Conservation (phyloP, 2,888 invertebrate species). For the Sarcophaga subvicina region DNA sequence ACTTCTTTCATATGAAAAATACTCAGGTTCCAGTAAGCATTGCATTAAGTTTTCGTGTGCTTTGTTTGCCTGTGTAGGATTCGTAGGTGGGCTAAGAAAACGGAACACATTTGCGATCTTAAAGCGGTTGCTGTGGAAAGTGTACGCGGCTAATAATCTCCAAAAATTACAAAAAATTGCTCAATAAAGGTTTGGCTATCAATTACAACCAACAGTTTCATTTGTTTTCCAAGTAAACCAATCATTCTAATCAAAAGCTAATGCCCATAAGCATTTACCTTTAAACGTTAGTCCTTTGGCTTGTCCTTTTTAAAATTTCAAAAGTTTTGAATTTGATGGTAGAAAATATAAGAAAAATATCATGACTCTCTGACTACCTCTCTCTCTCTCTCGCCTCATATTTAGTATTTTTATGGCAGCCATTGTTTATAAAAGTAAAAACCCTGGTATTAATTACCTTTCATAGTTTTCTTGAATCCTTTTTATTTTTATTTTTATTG, state of each 20-base stretch:
- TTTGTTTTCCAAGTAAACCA: background rate
- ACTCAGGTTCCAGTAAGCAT: too few species aligned
- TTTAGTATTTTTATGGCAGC: background rate
- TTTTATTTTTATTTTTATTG: background rate
- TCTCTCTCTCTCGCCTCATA: background rate
- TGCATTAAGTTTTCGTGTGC: too few species aligned
- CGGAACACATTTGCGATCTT: too few species aligned
- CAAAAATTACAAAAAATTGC: too few species aligned
- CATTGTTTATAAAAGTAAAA: background rate
- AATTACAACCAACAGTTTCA: too few species aligned
- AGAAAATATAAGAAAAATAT: background rate
- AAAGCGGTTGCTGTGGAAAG: too few species aligned
- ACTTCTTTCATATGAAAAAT: too few species aligned
- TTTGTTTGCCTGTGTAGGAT: too few species aligned
- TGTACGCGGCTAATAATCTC: too few species aligned
- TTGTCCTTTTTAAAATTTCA: background rate
- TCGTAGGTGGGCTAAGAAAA: too few species aligned
- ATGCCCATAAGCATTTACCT: background rate
- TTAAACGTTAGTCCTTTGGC: background rate
- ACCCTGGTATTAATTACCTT: slow-evolving; percentile 53
- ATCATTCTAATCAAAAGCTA: background rate
- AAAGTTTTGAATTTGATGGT: background rate
- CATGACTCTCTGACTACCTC: background rate
- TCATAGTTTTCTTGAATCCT: slow-evolving; percentile 38
- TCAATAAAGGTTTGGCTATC: background rate